Percentiles rank a stretch among this genome's conserved stretches.
phyloP scores from a whole-genome alignment of 1,140 invertebrate genomes.

The Heliconius himera region DNA sequence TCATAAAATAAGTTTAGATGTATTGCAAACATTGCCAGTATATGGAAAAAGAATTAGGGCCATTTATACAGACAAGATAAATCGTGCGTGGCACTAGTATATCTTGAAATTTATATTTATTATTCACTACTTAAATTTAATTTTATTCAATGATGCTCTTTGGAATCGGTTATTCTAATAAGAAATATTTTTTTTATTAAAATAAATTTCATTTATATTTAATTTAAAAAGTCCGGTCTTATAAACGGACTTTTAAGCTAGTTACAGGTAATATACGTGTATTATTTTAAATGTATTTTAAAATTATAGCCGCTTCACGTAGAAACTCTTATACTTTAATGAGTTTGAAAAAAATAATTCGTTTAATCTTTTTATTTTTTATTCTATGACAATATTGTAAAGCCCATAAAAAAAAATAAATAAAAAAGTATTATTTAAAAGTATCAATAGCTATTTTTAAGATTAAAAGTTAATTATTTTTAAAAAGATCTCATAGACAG shows the following conservation, averaged over 20 bases:
- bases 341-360: background rate
- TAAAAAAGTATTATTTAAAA: too few relatives aligned
- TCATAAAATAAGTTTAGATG: conserved; percentile 43
- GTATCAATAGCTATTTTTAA: too few relatives aligned
- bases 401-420: too few relatives aligned
- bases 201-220: background rate
- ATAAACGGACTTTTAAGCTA: background rate
- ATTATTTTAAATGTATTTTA: background rate
- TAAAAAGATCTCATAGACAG: too few relatives aligned
- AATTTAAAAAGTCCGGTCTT: background rate
- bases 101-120: too few relatives aligned
- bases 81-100: background rate
- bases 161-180: background rate
- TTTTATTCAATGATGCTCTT: background rate
- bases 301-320: background rate
- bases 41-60: conserved; percentile 26
- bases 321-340: too few relatives aligned
- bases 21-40: conserved; percentile 46
- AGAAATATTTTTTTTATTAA: background rate
- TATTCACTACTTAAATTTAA: too few relatives aligned
- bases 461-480: too few relatives aligned
- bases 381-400: background rate
- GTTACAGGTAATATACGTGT: background rate
- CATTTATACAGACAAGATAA: conserved; percentile 18
- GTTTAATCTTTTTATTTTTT: background rate